phyloP scores from a whole-genome alignment of 2,888 invertebrate genomes.

The Slavum lentiscoides region DNA sequence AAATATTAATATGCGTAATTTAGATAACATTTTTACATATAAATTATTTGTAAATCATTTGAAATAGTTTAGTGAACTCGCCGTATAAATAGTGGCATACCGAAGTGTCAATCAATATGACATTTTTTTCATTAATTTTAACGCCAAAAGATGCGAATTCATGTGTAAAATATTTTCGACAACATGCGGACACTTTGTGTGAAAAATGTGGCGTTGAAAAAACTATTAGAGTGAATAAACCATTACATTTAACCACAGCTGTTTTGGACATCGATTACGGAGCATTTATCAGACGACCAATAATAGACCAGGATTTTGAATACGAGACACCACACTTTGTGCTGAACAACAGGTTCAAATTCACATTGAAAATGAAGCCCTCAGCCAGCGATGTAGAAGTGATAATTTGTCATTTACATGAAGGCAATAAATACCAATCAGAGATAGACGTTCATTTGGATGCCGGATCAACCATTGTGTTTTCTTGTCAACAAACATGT shows the following conservation, averaged over 20 bases:
- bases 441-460: slow-evolving; percentile 16
- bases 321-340: slow-evolving; percentile 25
- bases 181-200: slow-evolving; percentile 34
- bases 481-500: slow-evolving; percentile 47
- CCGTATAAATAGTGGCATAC: too few relatives aligned
- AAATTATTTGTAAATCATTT: too few relatives aligned
- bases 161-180: slow-evolving; percentile 12
- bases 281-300: slow-evolving; percentile 38
- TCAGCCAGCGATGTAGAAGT: background rate
- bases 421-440: slow-evolving; percentile 38
- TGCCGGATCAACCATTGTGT: slow-evolving; percentile 23
- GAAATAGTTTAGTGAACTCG: background rate
- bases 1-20: background rate
- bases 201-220: slow-evolving; percentile 30
- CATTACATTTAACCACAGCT: slow-evolving; percentile 31
- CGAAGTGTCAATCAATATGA: background rate
- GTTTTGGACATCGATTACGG: slow-evolving; percentile 28
- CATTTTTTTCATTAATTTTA: slow-evolving; percentile 15
- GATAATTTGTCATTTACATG: slow-evolving; percentile 38
- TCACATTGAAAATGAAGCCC: slow-evolving; percentile 33
- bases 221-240: slow-evolving; percentile 5
- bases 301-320: background rate
- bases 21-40: background rate
- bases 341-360: slow-evolving; percentile 33
- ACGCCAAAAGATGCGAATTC: slow-evolving; percentile 15